A percentile compares a stretch with the other conserved stretches of the same genome.
phyloP scores from a whole-genome alignment of 1,140 invertebrate species.

The Marisa cornuarietis region DNA sequence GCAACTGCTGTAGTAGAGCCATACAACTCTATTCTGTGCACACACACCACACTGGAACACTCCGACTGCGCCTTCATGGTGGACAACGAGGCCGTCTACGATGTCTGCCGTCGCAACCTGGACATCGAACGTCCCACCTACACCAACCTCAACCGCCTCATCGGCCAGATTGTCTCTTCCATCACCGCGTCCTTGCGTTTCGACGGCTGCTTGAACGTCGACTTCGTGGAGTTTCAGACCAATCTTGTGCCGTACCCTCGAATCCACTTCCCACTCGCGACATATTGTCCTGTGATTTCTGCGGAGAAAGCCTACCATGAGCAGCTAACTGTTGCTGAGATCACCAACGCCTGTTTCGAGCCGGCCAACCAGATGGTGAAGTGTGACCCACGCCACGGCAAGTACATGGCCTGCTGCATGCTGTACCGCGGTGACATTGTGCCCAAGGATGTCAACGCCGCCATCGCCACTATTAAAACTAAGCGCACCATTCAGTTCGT shows the following conservation, averaged over 20 bases:
- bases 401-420: too few relatives aligned
- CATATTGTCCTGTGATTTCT: conserved; percentile 51
- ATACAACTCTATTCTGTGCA: conserved; percentile 66
- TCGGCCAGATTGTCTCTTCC: not conserved
- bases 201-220: not conserved
- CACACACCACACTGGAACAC: conserved; percentile 67
- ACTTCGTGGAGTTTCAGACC: conserved; percentile 23
- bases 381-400: conserved; percentile 65
- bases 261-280: conserved; percentile 55
- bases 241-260: conserved; percentile 29
- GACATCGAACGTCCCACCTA: conserved; percentile 84
- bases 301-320: conserved; percentile 53
- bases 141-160: conserved; percentile 81
- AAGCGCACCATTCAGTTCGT: too few relatives aligned
- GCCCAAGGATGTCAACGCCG: too few relatives aligned
- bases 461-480: too few relatives aligned
- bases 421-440: too few relatives aligned
- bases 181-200: not conserved
- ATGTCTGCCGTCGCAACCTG: conserved; percentile 87
- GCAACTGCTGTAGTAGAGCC: conserved; percentile 67
- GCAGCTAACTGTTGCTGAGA: conserved; percentile 73
- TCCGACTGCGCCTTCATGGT: conserved; percentile 72
- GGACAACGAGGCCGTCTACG: conserved; percentile 91
- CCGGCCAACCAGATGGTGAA: conserved; percentile 92
- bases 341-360: conserved; percentile 86